These are phyloP conservation scores for Mechanitis messenoides DNA, from an alignment of 2,888 invertebrate species.

Conservation along the genomic window DNA sequence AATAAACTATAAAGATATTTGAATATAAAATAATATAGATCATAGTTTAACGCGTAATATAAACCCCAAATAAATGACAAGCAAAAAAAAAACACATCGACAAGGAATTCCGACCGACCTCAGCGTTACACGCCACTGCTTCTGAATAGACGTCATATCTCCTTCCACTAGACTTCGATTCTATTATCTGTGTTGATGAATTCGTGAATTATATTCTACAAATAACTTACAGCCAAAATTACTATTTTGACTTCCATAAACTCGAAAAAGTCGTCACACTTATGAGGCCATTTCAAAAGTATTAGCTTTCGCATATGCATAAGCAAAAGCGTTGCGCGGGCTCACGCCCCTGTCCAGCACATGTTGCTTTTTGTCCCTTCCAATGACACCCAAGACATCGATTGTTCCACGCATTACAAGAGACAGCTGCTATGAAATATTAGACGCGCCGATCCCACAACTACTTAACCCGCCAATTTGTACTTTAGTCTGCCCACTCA, in stretches of 20 bases:
- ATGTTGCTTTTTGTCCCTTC: slow-evolving; percentile 57
- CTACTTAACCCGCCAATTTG: slow-evolving; percentile 46
- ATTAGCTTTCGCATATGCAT: no score
- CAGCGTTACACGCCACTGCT: slow-evolving; percentile 73
- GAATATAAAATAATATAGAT: background rate
- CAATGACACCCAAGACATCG: slow-evolving; percentile 58
- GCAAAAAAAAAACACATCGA: slow-evolving; percentile 49
- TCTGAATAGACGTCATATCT: slow-evolving; percentile 59
- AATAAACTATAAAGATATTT: no score
- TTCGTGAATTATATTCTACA: background rate
- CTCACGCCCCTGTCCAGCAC: slow-evolving; percentile 43
- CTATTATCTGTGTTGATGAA: slow-evolving; percentile 25
- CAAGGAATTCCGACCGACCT: slow-evolving; percentile 70
- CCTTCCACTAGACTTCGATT: slow-evolving; percentile 33
- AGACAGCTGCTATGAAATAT: slow-evolving; percentile 57
- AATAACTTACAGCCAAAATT: no score
- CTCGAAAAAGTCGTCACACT: no score
- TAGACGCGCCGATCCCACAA: slow-evolving; percentile 42
- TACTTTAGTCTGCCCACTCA: slow-evolving; percentile 50
- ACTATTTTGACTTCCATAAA: no score
- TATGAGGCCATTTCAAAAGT: no score
- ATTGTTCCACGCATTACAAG: slow-evolving; percentile 54
- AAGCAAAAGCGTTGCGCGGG: slow-evolving; percentile 51
- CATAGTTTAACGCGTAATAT: background rate
- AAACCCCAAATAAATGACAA: slow-evolving; percentile 5